Base-by-base conservation (phyloP, 2,888 invertebrate genomes). In the Ephialtes manifestator region DNA sequence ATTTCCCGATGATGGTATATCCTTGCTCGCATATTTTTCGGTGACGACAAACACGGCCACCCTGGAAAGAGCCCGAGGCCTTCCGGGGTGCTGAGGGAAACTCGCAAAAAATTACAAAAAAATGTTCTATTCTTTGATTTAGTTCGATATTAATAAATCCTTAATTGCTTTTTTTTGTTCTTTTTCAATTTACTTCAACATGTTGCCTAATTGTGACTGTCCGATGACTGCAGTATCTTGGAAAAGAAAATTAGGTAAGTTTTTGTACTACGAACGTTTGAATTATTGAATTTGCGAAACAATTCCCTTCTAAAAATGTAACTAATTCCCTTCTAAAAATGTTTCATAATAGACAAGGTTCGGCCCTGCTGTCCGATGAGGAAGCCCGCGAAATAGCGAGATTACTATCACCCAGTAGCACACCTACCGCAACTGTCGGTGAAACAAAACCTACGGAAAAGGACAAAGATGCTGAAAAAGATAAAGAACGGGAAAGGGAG, bases 361-460 rank as follows among this genome's bases (percentile, higher is more conserved):
- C 92, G 94, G 96, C 96, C 93, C 95, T 97, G 92, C 95, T 97
- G 92, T 97, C 97, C 84, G 98, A 98, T 94, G 98, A 98, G 95
- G 98, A 98, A 94, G 98, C 98, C 89, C 97, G 97, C 94, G 98
- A 98, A 95, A 97, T 98, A 89, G 97, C 97, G 89, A 96, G 97
- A 92, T 96, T 98, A 93, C 94, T 98, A 91, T 97, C 97, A 88
- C 96, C 97, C 13, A 92, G 91, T 85, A 82, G 86, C 74, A 74
- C 86, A 46, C 90, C 91, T 46, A 87, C 84, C 28, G 81, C 83
- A 7, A 76, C 88, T 15, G 89, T 89, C 35, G 88, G 88, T 67
- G 92, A 90, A 74, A 89, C 90, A 70, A 92, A 90, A 88, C 88
- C 89, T 75, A 86, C 87, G 75, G 91, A 90, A 55, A 92, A 90